Conservation (phyloP, 2,797 vertebrate species). For the Chaunax sp. region DNA sequence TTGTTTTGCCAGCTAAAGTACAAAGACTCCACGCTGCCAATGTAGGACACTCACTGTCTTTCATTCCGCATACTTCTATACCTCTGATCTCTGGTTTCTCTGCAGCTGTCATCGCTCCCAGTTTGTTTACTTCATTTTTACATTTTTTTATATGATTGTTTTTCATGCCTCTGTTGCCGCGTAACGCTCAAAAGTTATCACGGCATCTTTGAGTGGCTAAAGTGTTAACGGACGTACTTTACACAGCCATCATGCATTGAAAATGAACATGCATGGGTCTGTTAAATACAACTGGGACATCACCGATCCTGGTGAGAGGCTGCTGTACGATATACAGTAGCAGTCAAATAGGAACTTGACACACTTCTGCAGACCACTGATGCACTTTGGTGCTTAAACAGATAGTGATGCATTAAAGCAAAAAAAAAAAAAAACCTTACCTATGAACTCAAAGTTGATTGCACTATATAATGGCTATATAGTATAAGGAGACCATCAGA, state of each 20-base stretch:
- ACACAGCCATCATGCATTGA: not conserved
- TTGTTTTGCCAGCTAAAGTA: conserved; percentile 44
- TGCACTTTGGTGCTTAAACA: too few species aligned
- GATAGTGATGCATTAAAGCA: too few species aligned
- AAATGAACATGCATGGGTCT: not conserved
- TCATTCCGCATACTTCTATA: conserved; percentile 37
- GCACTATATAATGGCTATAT: too few species aligned
- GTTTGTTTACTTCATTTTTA: conserved; percentile 53
- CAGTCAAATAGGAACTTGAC: too few species aligned
- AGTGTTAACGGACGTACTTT: too few species aligned
- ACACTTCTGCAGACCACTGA: too few species aligned
- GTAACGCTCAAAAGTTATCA: not conserved
- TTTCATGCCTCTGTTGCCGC: not conserved
- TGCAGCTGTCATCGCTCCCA: conserved; percentile 42
- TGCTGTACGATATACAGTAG: too few species aligned
- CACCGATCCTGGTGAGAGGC: too few species aligned
- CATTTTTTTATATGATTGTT: conserved; percentile 17
- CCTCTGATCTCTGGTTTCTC: conserved; percentile 58
- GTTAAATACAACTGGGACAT: conserved; percentile 4
- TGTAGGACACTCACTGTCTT: conserved; percentile 54
- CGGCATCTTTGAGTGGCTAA: too few species aligned
- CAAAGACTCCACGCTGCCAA: conserved; percentile 40
- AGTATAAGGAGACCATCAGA: too few species aligned
- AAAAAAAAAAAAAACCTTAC: too few species aligned
- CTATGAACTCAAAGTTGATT: too few species aligned